Evolutionary conservation across 1,140 invertebrate genomes (phyloP).

Genomic region (Brachystomella parvula): DNA sequence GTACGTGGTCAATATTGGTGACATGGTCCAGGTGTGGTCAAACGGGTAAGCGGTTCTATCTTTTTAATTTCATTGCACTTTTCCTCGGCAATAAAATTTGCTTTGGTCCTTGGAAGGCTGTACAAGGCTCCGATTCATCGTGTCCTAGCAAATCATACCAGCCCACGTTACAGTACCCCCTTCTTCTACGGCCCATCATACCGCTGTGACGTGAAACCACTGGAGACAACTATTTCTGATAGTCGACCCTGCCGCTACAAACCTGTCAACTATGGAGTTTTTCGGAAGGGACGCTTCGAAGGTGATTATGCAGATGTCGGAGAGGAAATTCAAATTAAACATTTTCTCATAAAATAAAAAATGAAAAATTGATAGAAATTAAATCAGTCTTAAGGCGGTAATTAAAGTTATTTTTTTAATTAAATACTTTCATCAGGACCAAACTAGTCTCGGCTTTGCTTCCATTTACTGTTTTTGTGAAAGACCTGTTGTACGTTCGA

Average conservation of each 20-base stretch:
- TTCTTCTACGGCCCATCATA: conserved; percentile 26
- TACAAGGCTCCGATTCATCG: conserved; percentile 29
- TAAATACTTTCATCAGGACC: no score
- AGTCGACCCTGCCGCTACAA: conserved; percentile 12
- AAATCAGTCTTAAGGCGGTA: no score
- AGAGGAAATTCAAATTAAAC: conserved; percentile 28
- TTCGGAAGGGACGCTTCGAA: conserved; percentile 16
- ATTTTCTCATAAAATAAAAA: conserved; percentile 19
- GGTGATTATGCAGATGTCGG: conserved; percentile 30
- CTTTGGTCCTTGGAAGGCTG: background rate
- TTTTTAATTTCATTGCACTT: no score
- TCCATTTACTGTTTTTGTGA: no score
- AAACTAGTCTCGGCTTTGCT: no score
- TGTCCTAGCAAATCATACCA: conserved; percentile 21
- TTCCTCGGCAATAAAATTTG: no score
- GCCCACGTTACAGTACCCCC: conserved; percentile 17
- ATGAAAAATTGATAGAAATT: no score
- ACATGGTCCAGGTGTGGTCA: conserved; percentile 30
- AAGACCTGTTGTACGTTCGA: no score
- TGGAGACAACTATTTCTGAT: conserved; percentile 12
- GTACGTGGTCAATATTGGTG: conserved; percentile 30
- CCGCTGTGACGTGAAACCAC: conserved; percentile 9
- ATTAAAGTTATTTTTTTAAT: no score
- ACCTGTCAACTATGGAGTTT: conserved; percentile 24
- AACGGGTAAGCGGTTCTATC: conserved; percentile 15